Evolutionary conservation across 1,140 invertebrate genomes (phyloP).

Genomic region (Gonatopus flavifemur): DNA sequence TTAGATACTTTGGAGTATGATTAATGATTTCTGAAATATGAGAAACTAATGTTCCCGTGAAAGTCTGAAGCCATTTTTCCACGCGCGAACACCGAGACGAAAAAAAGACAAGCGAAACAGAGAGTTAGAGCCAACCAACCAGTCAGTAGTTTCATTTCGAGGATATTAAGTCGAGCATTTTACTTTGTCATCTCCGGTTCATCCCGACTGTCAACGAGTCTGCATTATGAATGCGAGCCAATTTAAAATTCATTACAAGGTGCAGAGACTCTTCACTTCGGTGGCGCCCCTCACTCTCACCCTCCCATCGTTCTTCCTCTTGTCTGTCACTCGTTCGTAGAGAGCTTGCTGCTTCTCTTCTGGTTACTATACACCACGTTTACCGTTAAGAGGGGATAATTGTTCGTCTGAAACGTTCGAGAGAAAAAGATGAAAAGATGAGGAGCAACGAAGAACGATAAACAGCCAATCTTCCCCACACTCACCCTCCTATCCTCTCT

Average conservation of each 20-base stretch:
- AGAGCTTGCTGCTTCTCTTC: slow-evolving; percentile 16
- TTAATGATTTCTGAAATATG: too few species aligned
- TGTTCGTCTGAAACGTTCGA: slow-evolving; percentile 47
- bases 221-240: slow-evolving; percentile 54
- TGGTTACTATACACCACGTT: slow-evolving; percentile 10
- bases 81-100: too few species aligned
- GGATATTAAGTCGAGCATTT: slow-evolving; percentile 44
- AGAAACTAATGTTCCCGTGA: too few species aligned
- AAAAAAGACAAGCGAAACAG: too few species aligned
- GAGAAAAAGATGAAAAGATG: slow-evolving; percentile 13
- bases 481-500: slow-evolving; percentile 22
- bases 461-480: slow-evolving; percentile 45
- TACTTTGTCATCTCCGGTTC: slow-evolving; percentile 53
- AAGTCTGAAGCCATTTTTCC: too few species aligned
- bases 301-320: too few species aligned
- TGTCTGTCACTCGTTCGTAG: slow-evolving; percentile 38
- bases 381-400: slow-evolving; percentile 45
- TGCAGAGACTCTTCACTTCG: slow-evolving; percentile 17
- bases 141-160: too few species aligned
- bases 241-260: slow-evolving; percentile 59
- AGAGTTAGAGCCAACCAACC: too few species aligned
- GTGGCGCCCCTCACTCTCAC: slow-evolving; percentile 25
- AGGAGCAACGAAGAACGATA: slow-evolving; percentile 16
- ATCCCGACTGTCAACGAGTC: slow-evolving; percentile 42
- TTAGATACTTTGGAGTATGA: too few species aligned